Evolutionary conservation across 2,888 invertebrate species (phyloP).

Genomic region (Nasonovia ribisnigri): DNA sequence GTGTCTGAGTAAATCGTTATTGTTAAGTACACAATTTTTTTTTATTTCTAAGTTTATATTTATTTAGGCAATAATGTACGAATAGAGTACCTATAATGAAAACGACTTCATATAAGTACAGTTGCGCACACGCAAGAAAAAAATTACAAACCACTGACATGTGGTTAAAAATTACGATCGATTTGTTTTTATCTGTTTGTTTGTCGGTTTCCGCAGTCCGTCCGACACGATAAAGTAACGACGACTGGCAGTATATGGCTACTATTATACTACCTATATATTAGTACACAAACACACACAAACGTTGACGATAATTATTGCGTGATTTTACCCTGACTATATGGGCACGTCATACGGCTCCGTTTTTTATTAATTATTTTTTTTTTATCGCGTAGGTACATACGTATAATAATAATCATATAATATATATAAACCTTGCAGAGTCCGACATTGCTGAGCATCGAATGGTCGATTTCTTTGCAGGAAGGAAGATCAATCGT

Average conservation of each 20-base stretch:
- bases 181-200: conserved; percentile 54
- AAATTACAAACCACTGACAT: not conserved
- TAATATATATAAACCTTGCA: not conserved
- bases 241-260: not conserved
- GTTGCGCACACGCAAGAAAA: not conserved
- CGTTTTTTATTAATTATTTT: not conserved
- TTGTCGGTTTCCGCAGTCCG: conserved; percentile 43
- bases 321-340: not conserved
- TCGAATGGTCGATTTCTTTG: not conserved
- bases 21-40: not conserved
- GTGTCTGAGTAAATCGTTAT: not conserved
- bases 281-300: not conserved
- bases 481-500: no score
- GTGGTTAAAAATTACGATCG: conserved; percentile 31
- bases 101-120: not conserved
- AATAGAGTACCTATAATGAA: not conserved
- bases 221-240: not conserved
- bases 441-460: not conserved
- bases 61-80: not conserved
- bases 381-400: not conserved
- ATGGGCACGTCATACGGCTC: not conserved
- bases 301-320: not conserved
- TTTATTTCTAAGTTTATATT: not conserved
- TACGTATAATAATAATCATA: not conserved
- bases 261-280: not conserved